These are phyloP conservation scores for Aproaerema taeniolella DNA, from an alignment of 2,888 invertebrate species.

Conservation along the genomic window DNA sequence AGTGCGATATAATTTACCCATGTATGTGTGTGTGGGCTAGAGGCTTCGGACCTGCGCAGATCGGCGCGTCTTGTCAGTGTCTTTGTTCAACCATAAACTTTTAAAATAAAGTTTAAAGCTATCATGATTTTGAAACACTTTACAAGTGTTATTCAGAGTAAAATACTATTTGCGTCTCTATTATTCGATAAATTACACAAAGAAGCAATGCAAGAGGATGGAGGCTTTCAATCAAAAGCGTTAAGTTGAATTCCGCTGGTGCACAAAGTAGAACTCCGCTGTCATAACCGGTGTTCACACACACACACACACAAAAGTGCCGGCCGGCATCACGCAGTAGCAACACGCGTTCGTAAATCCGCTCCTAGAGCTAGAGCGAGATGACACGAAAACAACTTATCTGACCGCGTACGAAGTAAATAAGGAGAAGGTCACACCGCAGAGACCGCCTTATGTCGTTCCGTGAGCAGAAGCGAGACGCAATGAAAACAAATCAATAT, in stretches of 20 bases:
- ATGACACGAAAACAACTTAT: slow-evolving; percentile 71
- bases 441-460: slow-evolving; percentile 52
- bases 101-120: no score
- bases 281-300: background rate
- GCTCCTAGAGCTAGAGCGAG: slow-evolving; percentile 57
- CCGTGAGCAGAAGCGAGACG: slow-evolving; percentile 63
- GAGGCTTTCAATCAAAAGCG: no score
- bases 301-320: slow-evolving; percentile 2
- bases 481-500: slow-evolving; percentile 79
- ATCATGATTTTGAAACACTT: no score
- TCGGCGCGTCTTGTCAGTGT: background rate
- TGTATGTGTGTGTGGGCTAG: slow-evolving; percentile 11
- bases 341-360: slow-evolving; percentile 35
- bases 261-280: no score
- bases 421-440: slow-evolving; percentile 65
- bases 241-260: no score
- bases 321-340: slow-evolving; percentile 22
- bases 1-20: slow-evolving; percentile 11
- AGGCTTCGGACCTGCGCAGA: slow-evolving; percentile 3
- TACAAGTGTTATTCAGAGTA: no score
- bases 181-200: no score
- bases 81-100: no score
- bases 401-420: slow-evolving; percentile 56
- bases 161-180: no score
- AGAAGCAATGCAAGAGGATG: no score